These are phyloP conservation scores for Papilio polyxenes DNA, from an alignment of 1,140 invertebrate species.

Conservation along the genomic window DNA sequence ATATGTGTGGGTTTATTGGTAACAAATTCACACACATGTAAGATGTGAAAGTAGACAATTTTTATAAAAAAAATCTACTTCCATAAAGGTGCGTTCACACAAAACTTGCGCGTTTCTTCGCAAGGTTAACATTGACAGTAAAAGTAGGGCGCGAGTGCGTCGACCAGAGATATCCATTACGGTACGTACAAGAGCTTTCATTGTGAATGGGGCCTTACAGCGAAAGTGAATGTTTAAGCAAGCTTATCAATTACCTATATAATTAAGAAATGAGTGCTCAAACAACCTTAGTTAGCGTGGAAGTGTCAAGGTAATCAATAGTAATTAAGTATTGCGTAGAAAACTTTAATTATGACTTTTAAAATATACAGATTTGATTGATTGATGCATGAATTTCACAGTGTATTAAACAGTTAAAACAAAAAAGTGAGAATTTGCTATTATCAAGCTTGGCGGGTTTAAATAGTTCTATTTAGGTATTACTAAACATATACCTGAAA, in stretches of 20 bases:
- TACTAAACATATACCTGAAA: no score
- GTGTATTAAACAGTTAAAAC: no score
- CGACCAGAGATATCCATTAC: constrained; percentile 7
- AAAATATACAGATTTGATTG: background rate
- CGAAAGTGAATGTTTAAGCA: constrained; percentile 27
- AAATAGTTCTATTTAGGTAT: no score
- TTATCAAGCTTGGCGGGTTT: no score
- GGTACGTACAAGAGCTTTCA: constrained; percentile 3
- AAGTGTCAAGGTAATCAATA: constrained; percentile 38
- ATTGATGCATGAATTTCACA: background rate
- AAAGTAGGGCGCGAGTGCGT: constrained; percentile 12
- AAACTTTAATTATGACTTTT: background rate
- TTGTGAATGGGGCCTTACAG: constrained; percentile 11
- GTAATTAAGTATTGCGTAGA: constrained; percentile 12
- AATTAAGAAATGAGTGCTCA: constrained; percentile 4
- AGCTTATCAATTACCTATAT: constrained; percentile 25
- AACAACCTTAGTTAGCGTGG: constrained; percentile 1
- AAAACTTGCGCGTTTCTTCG: background rate
- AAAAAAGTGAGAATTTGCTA: no score
- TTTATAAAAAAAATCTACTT: background rate
- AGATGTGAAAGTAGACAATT: constrained; percentile 4
- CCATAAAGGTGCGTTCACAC: background rate
- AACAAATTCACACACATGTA: background rate
- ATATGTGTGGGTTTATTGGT: background rate
- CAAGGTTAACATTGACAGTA: constrained; percentile 20